These are phyloP conservation scores for Ophraella communa DNA, from an alignment of 2,888 invertebrate genomes.

Conservation along the genomic window DNA sequence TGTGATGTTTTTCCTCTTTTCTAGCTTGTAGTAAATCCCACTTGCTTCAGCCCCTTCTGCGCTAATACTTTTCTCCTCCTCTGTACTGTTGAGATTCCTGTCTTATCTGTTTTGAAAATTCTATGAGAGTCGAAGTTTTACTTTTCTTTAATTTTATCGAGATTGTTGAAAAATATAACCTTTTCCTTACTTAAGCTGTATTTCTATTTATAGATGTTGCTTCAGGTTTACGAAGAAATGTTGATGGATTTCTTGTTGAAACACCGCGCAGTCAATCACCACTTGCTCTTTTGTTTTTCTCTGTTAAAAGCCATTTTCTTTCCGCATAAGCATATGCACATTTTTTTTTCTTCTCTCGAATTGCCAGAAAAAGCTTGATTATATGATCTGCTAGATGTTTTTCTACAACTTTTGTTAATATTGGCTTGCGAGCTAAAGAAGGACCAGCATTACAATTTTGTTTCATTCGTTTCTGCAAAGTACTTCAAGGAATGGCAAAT, in stretches of 20 bases:
- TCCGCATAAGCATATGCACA: conserved; percentile 5
- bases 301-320: background rate
- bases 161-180: too few species aligned
- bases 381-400: conserved; percentile 4
- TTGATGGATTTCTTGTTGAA: background rate
- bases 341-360: conserved; percentile 1
- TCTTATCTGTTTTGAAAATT: background rate
- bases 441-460: too few species aligned
- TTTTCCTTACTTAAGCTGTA: background rate
- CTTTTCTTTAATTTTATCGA: too few species aligned
- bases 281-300: background rate
- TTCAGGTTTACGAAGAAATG: conserved; percentile 1
- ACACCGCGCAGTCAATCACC: conserved; percentile 1
- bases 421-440: too few species aligned
- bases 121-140: too few species aligned
- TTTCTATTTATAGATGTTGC: conserved; percentile 6
- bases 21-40: too few species aligned
- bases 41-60: too few species aligned
- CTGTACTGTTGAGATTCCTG: background rate
- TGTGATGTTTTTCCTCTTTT: too few species aligned
- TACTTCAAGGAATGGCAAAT: conserved; percentile 5
- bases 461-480: too few species aligned
- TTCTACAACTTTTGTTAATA: conserved; percentile 3
- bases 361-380: background rate
- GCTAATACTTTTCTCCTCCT: too few species aligned